phyloP scores from a whole-genome alignment of 2,888 invertebrate genomes.

The Drosophila phalerata region DNA sequence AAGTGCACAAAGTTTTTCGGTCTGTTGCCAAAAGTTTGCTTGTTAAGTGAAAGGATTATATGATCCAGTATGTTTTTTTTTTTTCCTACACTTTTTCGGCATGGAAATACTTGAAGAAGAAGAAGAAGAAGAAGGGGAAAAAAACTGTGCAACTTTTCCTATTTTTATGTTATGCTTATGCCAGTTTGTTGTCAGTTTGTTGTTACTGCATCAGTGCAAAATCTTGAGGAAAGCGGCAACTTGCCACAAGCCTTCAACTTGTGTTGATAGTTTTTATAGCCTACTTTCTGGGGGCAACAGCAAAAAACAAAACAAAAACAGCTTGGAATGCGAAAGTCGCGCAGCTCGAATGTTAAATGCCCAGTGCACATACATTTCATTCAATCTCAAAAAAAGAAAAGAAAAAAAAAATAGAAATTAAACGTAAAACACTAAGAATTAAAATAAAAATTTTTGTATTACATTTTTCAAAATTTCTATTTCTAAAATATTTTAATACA shows the following conservation, averaged over 20 bases:
- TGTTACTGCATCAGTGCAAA: slow-evolving; percentile 57
- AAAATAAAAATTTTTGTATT: no score
- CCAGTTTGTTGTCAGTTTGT: slow-evolving; percentile 62
- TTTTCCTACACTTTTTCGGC: slow-evolving; percentile 17
- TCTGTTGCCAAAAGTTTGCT: slow-evolving; percentile 77
- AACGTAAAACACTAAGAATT: no score
- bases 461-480: no score
- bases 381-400: no score
- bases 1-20: slow-evolving; percentile 67
- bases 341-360: background rate
- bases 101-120: slow-evolving; percentile 38
- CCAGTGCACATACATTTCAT: background rate
- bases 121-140: no score
- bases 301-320: slow-evolving; percentile 13
- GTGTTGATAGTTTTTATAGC: slow-evolving; percentile 77
- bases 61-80: slow-evolving; percentile 63
- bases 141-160: slow-evolving; percentile 49
- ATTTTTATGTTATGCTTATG: slow-evolving; percentile 70
- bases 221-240: slow-evolving; percentile 51
- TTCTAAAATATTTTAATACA: no score
- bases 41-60: slow-evolving; percentile 80
- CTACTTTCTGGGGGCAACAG: slow-evolving; percentile 56
- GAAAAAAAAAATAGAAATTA: no score
- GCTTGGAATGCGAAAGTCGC: background rate
- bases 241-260: slow-evolving; percentile 66